Evolutionary conservation across 2,888 invertebrate species (phyloP).

Genomic region (Drosophila nr. perissopoda): DNA sequence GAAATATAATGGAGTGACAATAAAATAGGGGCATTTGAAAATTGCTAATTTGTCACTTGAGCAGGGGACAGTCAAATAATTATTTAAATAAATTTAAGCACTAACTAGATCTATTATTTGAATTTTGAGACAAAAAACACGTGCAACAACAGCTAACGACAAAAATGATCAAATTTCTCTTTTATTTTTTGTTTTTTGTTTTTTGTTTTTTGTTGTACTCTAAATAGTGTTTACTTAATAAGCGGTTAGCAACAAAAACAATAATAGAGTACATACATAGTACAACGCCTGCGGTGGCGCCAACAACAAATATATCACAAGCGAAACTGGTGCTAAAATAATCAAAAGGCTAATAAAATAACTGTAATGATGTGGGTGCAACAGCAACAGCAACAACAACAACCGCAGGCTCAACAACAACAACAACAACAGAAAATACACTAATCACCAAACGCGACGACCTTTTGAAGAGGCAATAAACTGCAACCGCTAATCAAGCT

Average conservation of each 20-base stretch:
- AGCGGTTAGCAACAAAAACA: constrained; percentile 64
- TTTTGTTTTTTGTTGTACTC: constrained; percentile 33
- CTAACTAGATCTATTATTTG: constrained; percentile 32
- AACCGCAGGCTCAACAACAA: constrained; percentile 20
- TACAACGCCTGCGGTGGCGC: constrained; percentile 32
- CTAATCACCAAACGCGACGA: constrained; percentile 54
- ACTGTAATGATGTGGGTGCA: constrained; percentile 50
- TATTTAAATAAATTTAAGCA: neutral
- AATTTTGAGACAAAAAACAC: constrained; percentile 46
- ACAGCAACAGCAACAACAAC: constrained; percentile 39
- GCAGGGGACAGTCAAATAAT: neutral
- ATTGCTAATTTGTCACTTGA: neutral
- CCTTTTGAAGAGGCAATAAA: constrained; percentile 74
- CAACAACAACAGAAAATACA: constrained; percentile 17
- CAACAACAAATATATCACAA: constrained; percentile 36
- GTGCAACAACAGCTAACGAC: neutral
- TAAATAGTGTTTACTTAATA: constrained; percentile 66
- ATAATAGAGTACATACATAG: neutral
- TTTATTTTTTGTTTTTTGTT: constrained; percentile 16
- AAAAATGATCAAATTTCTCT: constrained; percentile 14
- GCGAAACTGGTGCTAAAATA: constrained; percentile 41
- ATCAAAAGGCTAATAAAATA: constrained; percentile 56
- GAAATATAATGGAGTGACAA: too few relatives aligned
- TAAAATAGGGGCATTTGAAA: too few relatives aligned
- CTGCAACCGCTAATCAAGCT: constrained; percentile 83